Percentiles rank a stretch among this genome's conserved stretches.
Conservation (phyloP, 2,888 invertebrate species). For the Heliconius sara region DNA sequence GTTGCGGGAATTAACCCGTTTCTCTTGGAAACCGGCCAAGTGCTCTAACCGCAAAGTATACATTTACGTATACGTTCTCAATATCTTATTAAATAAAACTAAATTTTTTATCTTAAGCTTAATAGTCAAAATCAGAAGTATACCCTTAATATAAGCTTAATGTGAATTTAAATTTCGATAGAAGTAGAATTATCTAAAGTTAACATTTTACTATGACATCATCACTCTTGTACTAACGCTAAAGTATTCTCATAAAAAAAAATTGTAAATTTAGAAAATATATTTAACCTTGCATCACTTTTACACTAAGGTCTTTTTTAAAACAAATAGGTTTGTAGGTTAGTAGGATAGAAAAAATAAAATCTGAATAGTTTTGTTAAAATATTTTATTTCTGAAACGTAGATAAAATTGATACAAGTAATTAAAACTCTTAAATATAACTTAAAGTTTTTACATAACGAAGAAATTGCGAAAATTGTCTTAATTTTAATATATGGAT, state of each 20-base stretch:
- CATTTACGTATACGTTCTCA: no score
- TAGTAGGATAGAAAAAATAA: slow-evolving; percentile 35
- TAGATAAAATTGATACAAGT: slow-evolving; percentile 84
- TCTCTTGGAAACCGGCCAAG: no score
- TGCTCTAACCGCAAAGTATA: no score
- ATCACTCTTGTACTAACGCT: background rate
- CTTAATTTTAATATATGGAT: slow-evolving; percentile 68
- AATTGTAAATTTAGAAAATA: background rate
- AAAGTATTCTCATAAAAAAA: background rate
- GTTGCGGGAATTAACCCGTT: no score
- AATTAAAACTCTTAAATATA: slow-evolving; percentile 82
- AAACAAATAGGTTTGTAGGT: background rate
- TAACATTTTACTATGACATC: no score
- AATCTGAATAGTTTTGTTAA: slow-evolving; percentile 70
- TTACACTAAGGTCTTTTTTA: background rate
- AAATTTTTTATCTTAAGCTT: no score
- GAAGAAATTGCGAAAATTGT: slow-evolving; percentile 81
- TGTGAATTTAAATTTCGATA: no score
- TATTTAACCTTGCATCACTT: background rate
- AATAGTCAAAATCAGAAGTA: no score
- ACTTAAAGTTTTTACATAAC: slow-evolving; percentile 79
- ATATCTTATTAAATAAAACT: no score
- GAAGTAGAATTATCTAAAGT: no score
- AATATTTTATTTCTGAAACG: slow-evolving; percentile 84
- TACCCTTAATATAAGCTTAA: no score